Base-by-base conservation (phyloP, 2,113 vertebrate genomes). In the Pluvianellus socialis region DNA sequence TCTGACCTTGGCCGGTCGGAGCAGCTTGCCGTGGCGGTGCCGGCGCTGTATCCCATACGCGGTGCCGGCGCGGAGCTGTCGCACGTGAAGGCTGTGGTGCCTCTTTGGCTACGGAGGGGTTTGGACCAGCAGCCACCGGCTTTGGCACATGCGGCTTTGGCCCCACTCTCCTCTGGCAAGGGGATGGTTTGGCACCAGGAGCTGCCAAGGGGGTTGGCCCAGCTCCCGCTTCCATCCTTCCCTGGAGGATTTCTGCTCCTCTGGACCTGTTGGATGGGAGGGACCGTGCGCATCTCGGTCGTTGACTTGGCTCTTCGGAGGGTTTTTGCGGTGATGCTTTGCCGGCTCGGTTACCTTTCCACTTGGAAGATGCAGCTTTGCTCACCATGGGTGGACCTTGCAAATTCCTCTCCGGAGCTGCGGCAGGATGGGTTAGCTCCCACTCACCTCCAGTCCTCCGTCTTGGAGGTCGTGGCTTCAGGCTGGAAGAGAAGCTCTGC, bases 221-320 rank as follows among this genome's bases (percentile, higher is more conserved):
- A 18, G 42, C 79, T 96, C 90, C 81, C 9, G 0, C 22, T 79
- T 87, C 81, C 81, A 66, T 79, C 81, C 35, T 85, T 96, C 63
- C 87, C 77, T 2, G 24, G 77, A 79, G 74, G 49, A 75, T 91
- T 79, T 63, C 79, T 80, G 82, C 75, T 90, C 71, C 79, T 79
- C 86, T 77, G 76, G 84, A 94, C 93, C 95, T 92, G 94, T 85
- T 90, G 90, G 94, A 79, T 55, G 61, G 91, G 86, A 63, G 79
- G 47, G 65, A 55, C 0, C 0, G 66, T 0, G 45, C 2, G 32
- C 1, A 3, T 40, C 73, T 58, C 0, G 4, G 38, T 47, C 1
- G 2, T 42, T 47, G 89, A 7, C 79, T 92, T 82, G 89, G 79
- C 79, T 86, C 28, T 11, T 83, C 0, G 19, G 65, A 66, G 44